Evolutionary conservation across 2,113 vertebrate species (phyloP).

Genomic region (Dolichotis patagonum): DNA sequence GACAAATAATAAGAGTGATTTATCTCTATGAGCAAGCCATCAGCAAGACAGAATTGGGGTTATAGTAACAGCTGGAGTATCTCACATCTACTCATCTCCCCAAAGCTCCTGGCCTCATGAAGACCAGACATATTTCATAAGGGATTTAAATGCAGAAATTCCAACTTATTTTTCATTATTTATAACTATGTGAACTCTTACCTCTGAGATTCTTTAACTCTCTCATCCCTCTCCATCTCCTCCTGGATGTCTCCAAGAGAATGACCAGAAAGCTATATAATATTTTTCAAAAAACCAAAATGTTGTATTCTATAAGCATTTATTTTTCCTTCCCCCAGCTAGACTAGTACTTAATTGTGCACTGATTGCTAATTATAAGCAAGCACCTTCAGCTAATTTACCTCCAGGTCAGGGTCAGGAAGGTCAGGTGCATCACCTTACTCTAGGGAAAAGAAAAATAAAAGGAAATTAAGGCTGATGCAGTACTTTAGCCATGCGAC

Average conservation of each 20-base stretch:
- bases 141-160: neutral
- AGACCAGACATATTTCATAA: constrained; percentile 40
- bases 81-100: constrained; percentile 54
- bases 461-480: neutral
- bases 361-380: constrained; percentile 74
- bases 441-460: neutral
- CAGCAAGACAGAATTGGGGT: constrained; percentile 64
- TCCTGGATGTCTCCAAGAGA: neutral
- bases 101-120: neutral
- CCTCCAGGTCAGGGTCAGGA: constrained; percentile 68
- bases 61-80: constrained; percentile 66
- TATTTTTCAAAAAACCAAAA: neutral
- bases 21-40: constrained; percentile 66
- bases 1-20: constrained; percentile 74
- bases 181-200: neutral
- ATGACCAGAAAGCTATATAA: constrained; percentile 32
- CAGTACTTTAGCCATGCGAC: neutral
- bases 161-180: neutral
- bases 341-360: constrained; percentile 62
- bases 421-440: constrained; percentile 49
- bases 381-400: constrained; percentile 73
- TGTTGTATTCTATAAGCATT: constrained; percentile 34
- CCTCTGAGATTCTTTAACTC: constrained; percentile 38
- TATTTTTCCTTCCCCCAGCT: constrained; percentile 23
- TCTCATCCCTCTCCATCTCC: neutral